These are phyloP conservation scores for Kryptolebias ocellatus DNA, from an alignment of 2,797 vertebrate species.

Conservation along the genomic window DNA sequence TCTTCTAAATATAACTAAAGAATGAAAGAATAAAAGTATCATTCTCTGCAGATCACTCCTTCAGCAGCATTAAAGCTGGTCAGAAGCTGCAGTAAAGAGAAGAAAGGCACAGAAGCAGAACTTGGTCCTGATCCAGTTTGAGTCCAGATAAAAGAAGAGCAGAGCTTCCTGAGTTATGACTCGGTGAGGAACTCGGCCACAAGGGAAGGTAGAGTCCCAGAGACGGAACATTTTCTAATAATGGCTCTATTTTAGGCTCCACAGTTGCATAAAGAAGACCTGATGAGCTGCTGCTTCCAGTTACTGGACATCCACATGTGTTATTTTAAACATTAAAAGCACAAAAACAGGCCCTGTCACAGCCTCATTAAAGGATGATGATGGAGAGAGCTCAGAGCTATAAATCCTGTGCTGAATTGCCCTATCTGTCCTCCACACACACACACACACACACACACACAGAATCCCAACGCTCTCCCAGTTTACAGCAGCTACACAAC, in stretches of 20 bases:
- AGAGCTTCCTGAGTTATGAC: not conserved
- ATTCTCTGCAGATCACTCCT: too few relatives aligned
- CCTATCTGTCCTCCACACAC: too few relatives aligned
- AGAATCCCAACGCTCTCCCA: too few relatives aligned
- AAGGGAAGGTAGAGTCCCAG: constrained; percentile 11
- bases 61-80: too few relatives aligned
- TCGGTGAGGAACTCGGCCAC: not conserved
- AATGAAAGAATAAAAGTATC: too few relatives aligned
- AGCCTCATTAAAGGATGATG: constrained; percentile 35
- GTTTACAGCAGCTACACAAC: constrained; percentile 10
- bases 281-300: constrained; percentile 18
- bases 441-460: not conserved
- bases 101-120: not conserved
- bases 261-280: constrained; percentile 24
- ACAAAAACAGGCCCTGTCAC: constrained; percentile 22
- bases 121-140: not conserved
- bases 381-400: constrained; percentile 19
- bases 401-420: constrained; percentile 31
- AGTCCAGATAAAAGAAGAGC: constrained; percentile 4
- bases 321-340: constrained; percentile 2
- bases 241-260: constrained; percentile 16
- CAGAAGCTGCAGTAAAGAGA: too few relatives aligned
- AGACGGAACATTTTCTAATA: constrained; percentile 36
- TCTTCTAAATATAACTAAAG: too few relatives aligned
- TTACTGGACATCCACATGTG: not conserved